Evolutionary conservation across 2,888 invertebrate genomes (phyloP).

Genomic region (Harmothoe impar): DNA sequence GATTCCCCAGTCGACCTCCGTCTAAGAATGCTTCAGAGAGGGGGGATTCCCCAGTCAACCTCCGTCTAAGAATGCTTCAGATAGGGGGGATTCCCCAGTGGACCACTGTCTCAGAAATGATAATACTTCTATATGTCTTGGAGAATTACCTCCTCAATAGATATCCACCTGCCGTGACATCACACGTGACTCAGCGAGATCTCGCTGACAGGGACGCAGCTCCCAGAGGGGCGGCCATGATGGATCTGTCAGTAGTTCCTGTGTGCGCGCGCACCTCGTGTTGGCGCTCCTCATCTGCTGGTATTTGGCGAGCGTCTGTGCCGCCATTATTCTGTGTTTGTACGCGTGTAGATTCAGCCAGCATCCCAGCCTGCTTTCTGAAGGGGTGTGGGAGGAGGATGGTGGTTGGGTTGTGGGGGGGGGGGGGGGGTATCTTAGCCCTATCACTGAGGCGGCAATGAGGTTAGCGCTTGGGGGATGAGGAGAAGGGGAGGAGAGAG

Average conservation of each 20-base stretch:
- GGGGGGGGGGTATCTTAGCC: not conserved
- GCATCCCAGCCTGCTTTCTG: not conserved
- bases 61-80: too few species aligned
- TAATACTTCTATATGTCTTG: too few species aligned
- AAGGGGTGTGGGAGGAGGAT: not conserved
- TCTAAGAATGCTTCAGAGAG: too few species aligned
- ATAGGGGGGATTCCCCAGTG: too few species aligned
- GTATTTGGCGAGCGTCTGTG: not conserved
- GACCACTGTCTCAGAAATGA: too few species aligned
- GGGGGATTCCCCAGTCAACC: too few species aligned
- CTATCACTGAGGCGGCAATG: not conserved
- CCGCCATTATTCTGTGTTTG: not conserved
- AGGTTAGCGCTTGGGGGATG: not conserved
- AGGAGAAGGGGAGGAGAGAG: not conserved
- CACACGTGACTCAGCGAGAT: not conserved
- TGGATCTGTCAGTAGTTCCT: not conserved
- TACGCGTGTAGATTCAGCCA: not conserved
- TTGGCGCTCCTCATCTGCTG: not conserved
- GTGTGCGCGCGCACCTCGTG: not conserved
- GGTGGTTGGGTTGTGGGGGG: not conserved
- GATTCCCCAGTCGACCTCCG: too few species aligned
- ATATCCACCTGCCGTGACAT: too few species aligned
- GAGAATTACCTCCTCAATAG: too few species aligned
- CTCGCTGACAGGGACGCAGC: not conserved
- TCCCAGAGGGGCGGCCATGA: not conserved